Base-by-base conservation (phyloP, 1,140 invertebrate species). In the Phthorimaea operculella region DNA sequence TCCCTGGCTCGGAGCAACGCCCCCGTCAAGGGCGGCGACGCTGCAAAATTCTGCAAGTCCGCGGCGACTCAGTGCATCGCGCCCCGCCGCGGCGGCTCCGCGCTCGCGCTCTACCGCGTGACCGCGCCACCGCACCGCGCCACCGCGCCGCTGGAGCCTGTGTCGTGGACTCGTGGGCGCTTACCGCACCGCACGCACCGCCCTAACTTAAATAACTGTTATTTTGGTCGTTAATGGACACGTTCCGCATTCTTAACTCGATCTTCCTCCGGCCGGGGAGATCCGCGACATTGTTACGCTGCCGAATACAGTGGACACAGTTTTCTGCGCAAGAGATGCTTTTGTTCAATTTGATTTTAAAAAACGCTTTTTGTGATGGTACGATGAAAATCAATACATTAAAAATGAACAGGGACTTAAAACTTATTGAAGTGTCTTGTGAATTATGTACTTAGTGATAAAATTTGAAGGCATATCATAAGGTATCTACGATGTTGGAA, bases 31-130 rank as follows among this genome's bases (percentile, higher is more conserved):
- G 81, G 81, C 81, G 81, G 81, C 81, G 78, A 80, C 81, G 79
- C 81, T 84, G 81, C 81, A 84, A 84, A 84, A 77, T 84, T 84
- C 76, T 84, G 81, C 81, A 84, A 84, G 79, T 77, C 78, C 75
- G 70, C 64, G 64, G 72, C 71, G 70, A 75, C 66, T 81, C 79
- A 84, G 81, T 84, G 79, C 81, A 84, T 79, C 79, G 77, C 73
- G 81, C 76, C 79, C 78, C 79, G 80, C 78, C 83, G 79, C 82
- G 78, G 76, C 80, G 79, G 75, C 70, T 68, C 75, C 79, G 77
- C 78, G 77, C 72, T 67, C 69, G 65, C 68, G 68, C 65, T 63
- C 68, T 59, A 57, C 65, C 61, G 57, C 60, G n/a, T 47, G 44
- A 11, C 16, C 8, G 44, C 59, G 61, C 72, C 59, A 63, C 64